Conservation (phyloP, 2,888 invertebrate species). For the Megamerina dolium region DNA sequence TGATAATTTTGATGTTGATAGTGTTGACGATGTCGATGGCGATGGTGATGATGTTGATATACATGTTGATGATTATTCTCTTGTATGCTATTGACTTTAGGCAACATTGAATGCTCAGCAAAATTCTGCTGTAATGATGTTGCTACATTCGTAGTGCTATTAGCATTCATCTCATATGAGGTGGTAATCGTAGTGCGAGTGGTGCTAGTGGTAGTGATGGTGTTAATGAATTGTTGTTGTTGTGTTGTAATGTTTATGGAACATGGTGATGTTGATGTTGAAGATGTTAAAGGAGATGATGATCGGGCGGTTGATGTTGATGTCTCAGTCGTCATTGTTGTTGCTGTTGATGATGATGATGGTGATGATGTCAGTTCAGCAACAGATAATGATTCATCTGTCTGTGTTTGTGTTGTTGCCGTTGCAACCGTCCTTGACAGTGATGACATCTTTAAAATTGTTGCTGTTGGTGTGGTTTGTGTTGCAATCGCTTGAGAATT, state of each 20-base stretch:
- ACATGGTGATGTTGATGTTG: slow-evolving; percentile 18
- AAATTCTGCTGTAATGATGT: too few species aligned
- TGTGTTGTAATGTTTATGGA: too few species aligned
- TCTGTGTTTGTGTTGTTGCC: slow-evolving; percentile 46
- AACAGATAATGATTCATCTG: slow-evolving; percentile 34
- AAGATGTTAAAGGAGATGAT: slow-evolving; percentile 17
- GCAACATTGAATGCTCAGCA: too few species aligned
- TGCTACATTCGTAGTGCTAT: too few species aligned
- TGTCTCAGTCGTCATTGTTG: slow-evolving; percentile 13
- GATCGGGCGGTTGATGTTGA: slow-evolving; percentile 17
- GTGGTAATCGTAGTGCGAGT: slow-evolving; percentile 8
- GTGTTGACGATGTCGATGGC: slow-evolving; percentile 4
- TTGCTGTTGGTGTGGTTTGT: slow-evolving; percentile 26
- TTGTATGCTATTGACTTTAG: slow-evolving; percentile 3
- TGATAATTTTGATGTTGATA: not conserved
- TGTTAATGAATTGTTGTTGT: too few species aligned
- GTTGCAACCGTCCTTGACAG: slow-evolving; percentile 24
- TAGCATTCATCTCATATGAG: too few species aligned
- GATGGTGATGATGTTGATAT: slow-evolving; percentile 16
- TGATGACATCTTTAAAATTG: slow-evolving; percentile 15
- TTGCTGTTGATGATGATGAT: slow-evolving; percentile 18
- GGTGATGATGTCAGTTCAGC: slow-evolving; percentile 15
- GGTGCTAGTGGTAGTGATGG: slow-evolving; percentile 19
- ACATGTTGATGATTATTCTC: slow-evolving; percentile 13
- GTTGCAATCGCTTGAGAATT: slow-evolving; percentile 23